A percentile compares a stretch with the other conserved stretches of the same genome.
These are phyloP conservation scores for Sternarchorhynchus goeldii DNA, from an alignment of 2,797 vertebrate species.

Conservation along the genomic window DNA sequence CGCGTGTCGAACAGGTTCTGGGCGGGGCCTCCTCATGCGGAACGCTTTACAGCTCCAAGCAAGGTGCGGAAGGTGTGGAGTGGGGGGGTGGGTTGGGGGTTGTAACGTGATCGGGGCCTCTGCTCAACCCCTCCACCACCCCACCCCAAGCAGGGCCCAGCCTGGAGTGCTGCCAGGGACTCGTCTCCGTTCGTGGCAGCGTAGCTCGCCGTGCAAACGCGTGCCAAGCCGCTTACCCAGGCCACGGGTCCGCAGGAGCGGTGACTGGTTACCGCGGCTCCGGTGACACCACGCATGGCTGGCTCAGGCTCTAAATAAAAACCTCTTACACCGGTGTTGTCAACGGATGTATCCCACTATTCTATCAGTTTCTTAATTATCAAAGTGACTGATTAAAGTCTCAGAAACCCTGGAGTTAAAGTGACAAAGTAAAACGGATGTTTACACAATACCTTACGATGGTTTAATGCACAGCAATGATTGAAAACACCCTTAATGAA, in stretches of 20 bases:
- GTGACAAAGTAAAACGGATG: not conserved
- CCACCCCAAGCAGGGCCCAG: constrained; percentile 26
- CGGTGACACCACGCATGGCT: not conserved
- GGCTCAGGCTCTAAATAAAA: not conserved
- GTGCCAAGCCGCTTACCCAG: constrained; percentile 34
- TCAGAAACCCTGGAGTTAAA: not conserved
- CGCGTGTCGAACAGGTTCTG: constrained; percentile 10
- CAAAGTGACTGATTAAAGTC: not conserved
- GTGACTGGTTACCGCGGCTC: constrained; percentile 15
- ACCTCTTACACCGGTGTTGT: not conserved
- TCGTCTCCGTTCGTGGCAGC: constrained; percentile 31
- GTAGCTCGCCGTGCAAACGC: constrained; percentile 30
- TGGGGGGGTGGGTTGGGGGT: constrained; percentile 1
- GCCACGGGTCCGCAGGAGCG: constrained; percentile 3
- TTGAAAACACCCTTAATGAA: not conserved
- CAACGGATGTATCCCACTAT: not conserved
- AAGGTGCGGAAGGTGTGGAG: constrained; percentile 60
- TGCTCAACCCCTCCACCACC: constrained; percentile 54
- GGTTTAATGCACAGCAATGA: not conserved
- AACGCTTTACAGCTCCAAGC: constrained; percentile 63
- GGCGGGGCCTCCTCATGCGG: constrained; percentile 56
- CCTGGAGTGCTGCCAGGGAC: constrained; percentile 38
- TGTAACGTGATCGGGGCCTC: constrained; percentile 66
- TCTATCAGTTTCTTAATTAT: not conserved
- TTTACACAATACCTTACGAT: not conserved